phyloP scores from a whole-genome alignment of 2,797 vertebrate genomes.

The Falco columbarius region DNA sequence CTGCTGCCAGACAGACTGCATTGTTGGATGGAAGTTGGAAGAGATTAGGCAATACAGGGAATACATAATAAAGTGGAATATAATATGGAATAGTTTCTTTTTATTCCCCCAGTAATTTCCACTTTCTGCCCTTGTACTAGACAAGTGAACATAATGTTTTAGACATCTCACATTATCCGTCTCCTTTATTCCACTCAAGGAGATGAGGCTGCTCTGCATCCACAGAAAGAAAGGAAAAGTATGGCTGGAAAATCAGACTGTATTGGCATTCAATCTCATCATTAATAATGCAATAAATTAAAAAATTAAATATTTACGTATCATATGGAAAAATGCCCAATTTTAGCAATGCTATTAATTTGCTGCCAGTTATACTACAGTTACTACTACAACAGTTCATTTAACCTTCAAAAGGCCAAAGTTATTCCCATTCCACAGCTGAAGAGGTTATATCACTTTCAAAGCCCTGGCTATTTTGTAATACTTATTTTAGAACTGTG shows the following conservation, averaged over 20 bases:
- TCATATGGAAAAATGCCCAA: background rate
- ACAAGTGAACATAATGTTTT: background rate
- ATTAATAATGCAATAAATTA: background rate
- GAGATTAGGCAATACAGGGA: background rate
- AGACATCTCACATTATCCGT: background rate
- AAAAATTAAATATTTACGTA: background rate
- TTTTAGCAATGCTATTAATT: background rate
- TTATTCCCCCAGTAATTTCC: background rate
- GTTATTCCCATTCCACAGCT: background rate
- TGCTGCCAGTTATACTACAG: background rate
- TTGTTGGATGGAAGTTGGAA: background rate
- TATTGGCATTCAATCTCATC: background rate
- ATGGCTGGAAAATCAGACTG: background rate
- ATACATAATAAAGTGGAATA: background rate
- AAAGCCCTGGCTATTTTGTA: background rate
- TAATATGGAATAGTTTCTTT: background rate
- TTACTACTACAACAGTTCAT: background rate
- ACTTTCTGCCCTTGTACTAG: background rate
- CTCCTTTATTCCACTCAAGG: background rate
- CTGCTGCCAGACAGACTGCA: background rate
- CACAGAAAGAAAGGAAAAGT: background rate
- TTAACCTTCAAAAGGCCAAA: background rate
- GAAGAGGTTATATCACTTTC: background rate
- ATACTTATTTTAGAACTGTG: background rate
- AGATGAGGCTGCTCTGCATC: background rate